Evolutionary conservation across 2,888 invertebrate species (phyloP), one percentile per base, ranked within the genome.

Genomic region (Orthosia incerta): DNA sequence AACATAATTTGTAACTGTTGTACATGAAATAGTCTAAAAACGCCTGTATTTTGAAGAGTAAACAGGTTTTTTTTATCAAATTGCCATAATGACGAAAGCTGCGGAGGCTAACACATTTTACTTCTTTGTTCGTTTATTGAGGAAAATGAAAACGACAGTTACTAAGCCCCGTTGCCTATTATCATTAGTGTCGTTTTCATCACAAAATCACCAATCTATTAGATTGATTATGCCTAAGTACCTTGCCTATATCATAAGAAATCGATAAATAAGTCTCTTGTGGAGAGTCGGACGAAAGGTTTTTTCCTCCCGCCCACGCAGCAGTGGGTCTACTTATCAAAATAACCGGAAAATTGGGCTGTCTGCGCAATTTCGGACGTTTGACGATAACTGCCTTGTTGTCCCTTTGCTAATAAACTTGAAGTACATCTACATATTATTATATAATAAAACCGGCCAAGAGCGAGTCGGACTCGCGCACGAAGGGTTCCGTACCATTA

Each of bases 291-390:
- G 9, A 53, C 16, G 16, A 66, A 66, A 73, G 39, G 45, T 18
- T 45, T 62, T 48, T 61, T 45, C 53, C 39, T 56, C 9, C 20
- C 67, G 13, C 61, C 56, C 50, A 63, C 45, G 26, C 15, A 45
- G 23, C 13, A 48, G 13, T 26, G 45, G n/a, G 51, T 48, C 16
- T 26, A 18, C 55, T 46, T 59, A 79, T 50, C 59, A 59, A 67
- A 78, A 46, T 59, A 60, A 39, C 67, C 66, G 80, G 78, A 64
- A 80, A 78, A 80, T 78, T 79, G 67, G 80, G 63, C 63, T 67
- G 31, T 67, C 55, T 74, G 59, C 55, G 67, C 59, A 63, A 67
- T 80, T 62, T 55, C 18, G 46, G 46, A 26, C 46, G 46, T 61
- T 61, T 68, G 53, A 55, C 57, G 50, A 74, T 63, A 80, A 57